Conservation (phyloP, 2,888 invertebrate genomes). For the Epiblema foenella region DNA sequence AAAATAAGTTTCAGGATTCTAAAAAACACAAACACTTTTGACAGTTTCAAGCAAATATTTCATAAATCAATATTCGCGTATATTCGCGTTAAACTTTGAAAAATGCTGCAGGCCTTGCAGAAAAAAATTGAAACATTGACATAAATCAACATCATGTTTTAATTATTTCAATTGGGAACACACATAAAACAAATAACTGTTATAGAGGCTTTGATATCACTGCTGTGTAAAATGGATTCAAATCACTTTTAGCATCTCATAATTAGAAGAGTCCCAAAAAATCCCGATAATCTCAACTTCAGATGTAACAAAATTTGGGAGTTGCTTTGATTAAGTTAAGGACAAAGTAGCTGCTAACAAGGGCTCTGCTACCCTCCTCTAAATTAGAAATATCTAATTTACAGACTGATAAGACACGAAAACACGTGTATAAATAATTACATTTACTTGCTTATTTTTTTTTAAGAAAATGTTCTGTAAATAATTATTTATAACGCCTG, state of each 20-base stretch:
- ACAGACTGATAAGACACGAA: neutral
- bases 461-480: too few relatives aligned
- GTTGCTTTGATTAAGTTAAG: neutral
- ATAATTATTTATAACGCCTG: too few relatives aligned
- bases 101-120: too few relatives aligned
- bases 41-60: too few relatives aligned
- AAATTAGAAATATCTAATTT: neutral
- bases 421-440: neutral
- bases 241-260: neutral
- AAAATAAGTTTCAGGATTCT: too few relatives aligned
- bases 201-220: neutral
- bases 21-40: too few relatives aligned
- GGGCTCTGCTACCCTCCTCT: neutral
- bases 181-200: neutral
- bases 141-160: too few relatives aligned
- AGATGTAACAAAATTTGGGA: neutral
- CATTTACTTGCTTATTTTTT: too few relatives aligned
- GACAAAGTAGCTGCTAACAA: neutral
- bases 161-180: neutral
- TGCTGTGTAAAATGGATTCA: neutral
- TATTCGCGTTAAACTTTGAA: too few relatives aligned
- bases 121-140: too few relatives aligned
- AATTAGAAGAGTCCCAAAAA: neutral
- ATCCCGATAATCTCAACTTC: neutral
- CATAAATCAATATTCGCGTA: too few relatives aligned